phyloP scores from a whole-genome alignment of 2,797 vertebrate species.

The Streptopelia turtur region DNA sequence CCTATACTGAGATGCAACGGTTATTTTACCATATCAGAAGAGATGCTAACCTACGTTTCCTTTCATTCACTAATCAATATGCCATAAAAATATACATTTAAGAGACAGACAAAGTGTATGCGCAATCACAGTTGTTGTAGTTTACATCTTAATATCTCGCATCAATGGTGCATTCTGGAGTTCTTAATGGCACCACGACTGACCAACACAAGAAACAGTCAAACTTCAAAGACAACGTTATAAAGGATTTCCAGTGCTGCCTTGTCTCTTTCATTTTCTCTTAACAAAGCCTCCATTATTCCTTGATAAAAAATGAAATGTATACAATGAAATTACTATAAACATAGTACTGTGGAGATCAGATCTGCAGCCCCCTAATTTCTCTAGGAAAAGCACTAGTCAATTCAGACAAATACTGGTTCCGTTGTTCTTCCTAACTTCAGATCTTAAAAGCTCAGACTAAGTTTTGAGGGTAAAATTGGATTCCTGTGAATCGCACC shows the following conservation, averaged over 20 bases:
- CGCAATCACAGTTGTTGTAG: neutral
- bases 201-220: neutral
- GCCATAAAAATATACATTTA: neutral
- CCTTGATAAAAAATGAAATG: neutral
- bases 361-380: neutral
- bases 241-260: neutral
- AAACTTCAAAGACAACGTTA: neutral
- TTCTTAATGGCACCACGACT: neutral
- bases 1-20: neutral
- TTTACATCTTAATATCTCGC: neutral
- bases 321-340: neutral
- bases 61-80: neutral
- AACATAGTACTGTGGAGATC: neutral
- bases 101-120: neutral
- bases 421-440: neutral
- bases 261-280: neutral
- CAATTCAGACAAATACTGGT: neutral
- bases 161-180: neutral
- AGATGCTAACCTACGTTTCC: neutral
- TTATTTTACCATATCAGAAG: neutral
- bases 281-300: neutral
- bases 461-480: neutral
- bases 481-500: neutral
- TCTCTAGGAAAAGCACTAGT: neutral
- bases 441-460: neutral